These are phyloP conservation scores for Caenorhabditis afra DNA, from an alignment of 2,888 invertebrate species.

Conservation along the genomic window DNA sequence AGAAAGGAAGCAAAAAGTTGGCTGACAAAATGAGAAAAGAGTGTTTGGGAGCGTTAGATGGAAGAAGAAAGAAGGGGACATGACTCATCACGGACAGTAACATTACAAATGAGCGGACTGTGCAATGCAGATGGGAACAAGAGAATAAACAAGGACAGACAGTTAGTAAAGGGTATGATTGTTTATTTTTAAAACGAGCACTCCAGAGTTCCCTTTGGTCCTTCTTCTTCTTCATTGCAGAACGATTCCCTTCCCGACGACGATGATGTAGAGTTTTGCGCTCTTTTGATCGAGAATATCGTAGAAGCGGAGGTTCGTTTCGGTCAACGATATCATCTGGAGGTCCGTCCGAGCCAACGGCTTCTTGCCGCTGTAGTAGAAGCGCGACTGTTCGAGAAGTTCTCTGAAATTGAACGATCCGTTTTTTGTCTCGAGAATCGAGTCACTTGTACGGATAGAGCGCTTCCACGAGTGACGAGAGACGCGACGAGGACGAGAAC, in stretches of 20 bases:
- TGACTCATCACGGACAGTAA: no score
- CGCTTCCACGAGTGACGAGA: slow-evolving; percentile 17
- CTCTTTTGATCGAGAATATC: slow-evolving; percentile 7
- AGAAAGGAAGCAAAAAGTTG: no score
- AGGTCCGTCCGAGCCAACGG: slow-evolving; percentile 17
- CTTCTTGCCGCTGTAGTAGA: slow-evolving; percentile 19
- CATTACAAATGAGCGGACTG: no score
- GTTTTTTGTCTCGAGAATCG: not conserved
- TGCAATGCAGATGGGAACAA: no score
- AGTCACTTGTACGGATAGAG: slow-evolving; percentile 26
- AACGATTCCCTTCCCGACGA: slow-evolving; percentile 1
- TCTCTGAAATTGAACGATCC: slow-evolving; percentile 38
- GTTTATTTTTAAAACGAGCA: no score
- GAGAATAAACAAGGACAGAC: no score
- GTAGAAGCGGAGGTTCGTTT: slow-evolving; percentile 36
- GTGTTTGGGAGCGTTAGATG: no score
- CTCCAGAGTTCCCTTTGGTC: no score
- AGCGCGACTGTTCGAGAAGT: slow-evolving; percentile 19
- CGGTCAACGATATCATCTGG: slow-evolving; percentile 15
- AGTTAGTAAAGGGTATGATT: no score
- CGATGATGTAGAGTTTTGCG: slow-evolving; percentile 10
- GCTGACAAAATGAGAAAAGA: no score
- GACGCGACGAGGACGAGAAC: slow-evolving; percentile 11
- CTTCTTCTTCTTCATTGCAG: no score
- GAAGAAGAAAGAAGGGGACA: no score